A percentile compares a stretch with the other conserved stretches of the same genome.
Evolutionary conservation across 2,113 vertebrate genomes (phyloP).

Genomic region (Nycticorax nycticorax): DNA sequence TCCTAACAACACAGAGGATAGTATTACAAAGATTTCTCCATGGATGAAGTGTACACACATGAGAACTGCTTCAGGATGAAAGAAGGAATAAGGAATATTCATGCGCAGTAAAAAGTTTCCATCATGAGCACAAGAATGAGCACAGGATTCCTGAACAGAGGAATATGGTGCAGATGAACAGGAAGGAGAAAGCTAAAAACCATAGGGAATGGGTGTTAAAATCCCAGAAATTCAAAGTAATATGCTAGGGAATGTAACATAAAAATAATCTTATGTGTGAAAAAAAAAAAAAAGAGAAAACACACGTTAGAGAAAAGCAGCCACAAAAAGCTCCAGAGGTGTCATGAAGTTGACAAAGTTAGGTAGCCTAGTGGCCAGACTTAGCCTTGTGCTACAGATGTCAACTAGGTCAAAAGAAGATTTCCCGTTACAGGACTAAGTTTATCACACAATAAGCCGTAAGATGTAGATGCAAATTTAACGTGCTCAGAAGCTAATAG

Average conservation of each 20-base stretch:
- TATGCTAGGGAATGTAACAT: background rate
- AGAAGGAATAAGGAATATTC: background rate
- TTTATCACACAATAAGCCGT: background rate
- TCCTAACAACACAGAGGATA: background rate
- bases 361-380: background rate
- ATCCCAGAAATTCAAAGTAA: background rate
- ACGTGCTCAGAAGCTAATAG: background rate
- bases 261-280: background rate
- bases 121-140: background rate
- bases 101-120: background rate
- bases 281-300: background rate
- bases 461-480: background rate
- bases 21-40: background rate
- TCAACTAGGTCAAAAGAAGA: background rate
- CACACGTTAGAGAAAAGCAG: background rate
- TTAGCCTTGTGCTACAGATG: background rate
- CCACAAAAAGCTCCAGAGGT: background rate
- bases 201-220: background rate
- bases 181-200: background rate
- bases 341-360: background rate
- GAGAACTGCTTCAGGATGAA: background rate
- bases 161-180: background rate
- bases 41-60: background rate
- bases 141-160: background rate
- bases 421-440: background rate